A percentile compares a stretch with the other conserved stretches of the same genome.
Evolutionary conservation across 2,797 vertebrate genomes (phyloP).

Genomic region (Manis crassicaudata): DNA sequence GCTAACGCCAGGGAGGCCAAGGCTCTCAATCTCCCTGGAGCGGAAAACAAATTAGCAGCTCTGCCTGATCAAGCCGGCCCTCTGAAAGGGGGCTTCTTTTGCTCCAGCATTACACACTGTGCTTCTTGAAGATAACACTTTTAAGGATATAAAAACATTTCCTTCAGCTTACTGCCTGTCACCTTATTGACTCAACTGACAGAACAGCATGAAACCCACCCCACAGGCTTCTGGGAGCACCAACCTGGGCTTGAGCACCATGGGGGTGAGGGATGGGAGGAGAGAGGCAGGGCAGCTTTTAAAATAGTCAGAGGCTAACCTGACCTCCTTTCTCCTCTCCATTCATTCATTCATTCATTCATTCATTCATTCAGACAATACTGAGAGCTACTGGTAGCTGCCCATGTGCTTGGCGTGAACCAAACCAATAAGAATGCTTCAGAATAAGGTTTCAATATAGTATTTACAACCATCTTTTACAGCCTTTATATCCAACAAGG

Average conservation of each 20-base stretch:
- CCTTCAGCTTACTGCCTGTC: conserved; percentile 74
- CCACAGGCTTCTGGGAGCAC: background rate
- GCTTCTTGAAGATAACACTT: conserved; percentile 74
- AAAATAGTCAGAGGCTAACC: background rate
- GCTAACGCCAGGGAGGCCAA: conserved; percentile 78
- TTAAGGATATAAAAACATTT: conserved; percentile 77
- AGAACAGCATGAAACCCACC: conserved; percentile 11
- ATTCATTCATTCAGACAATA: background rate
- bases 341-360: background rate
- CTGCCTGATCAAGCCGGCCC: conserved; percentile 72
- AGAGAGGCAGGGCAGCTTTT: background rate
- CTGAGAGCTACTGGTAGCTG: background rate
- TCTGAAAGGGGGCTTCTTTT: conserved; percentile 77
- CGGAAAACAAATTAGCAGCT: conserved; percentile 87
- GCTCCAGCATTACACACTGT: conserved; percentile 66
- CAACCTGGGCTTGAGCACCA: background rate
- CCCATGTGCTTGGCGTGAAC: background rate
- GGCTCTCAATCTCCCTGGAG: conserved; percentile 83
- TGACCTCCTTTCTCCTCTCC: background rate
- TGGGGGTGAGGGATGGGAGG: fast-evolving
- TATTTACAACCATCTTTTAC: background rate
- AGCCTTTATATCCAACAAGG: background rate
- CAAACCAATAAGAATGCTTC: background rate
- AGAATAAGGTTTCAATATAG: background rate
- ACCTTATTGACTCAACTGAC: conserved; percentile 69